Percentiles rank a stretch among this genome's conserved stretches.
Conservation (phyloP, 2,888 invertebrate species). For the Epirrita christyi region DNA sequence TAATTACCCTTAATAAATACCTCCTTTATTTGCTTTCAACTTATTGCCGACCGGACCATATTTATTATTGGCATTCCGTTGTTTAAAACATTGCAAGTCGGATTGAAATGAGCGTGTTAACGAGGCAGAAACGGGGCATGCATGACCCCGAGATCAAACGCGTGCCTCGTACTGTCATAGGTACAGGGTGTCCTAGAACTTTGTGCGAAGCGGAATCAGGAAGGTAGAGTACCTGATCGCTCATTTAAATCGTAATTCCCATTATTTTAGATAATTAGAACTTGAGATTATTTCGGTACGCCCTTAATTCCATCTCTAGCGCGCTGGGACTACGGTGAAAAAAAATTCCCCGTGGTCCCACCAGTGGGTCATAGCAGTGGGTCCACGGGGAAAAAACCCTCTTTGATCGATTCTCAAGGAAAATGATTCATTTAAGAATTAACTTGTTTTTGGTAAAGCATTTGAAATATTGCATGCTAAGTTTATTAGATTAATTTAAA, state of each 20-base stretch:
- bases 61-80: slow-evolving; percentile 48
- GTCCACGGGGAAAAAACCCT: too few relatives aligned
- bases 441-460: too few relatives aligned
- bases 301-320: too few relatives aligned
- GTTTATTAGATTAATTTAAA: too few relatives aligned
- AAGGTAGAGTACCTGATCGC: neutral
- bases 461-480: too few relatives aligned
- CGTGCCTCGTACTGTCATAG: slow-evolving; percentile 51
- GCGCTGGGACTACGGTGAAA: too few relatives aligned
- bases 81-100: slow-evolving; percentile 51
- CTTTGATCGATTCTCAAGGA: neutral
- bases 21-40: slow-evolving; percentile 12
- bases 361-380: too few relatives aligned
- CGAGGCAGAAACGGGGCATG: slow-evolving; percentile 60
- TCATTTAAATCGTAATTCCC: too few relatives aligned
- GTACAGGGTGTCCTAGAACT: slow-evolving; percentile 15
- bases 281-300: neutral
- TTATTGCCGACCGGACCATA: slow-evolving; percentile 36
- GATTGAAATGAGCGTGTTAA: slow-evolving; percentile 63
- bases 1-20: slow-evolving; percentile 24
- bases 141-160: slow-evolving; percentile 67
- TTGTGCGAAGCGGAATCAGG: neutral
- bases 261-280: too few relatives aligned
- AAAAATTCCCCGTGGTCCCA: too few relatives aligned
- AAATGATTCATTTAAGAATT: neutral